A percentile compares a stretch with the other conserved stretches of the same genome.
Evolutionary conservation across 1,140 invertebrate species (phyloP).

Genomic region (Chironomus tepperi): DNA sequence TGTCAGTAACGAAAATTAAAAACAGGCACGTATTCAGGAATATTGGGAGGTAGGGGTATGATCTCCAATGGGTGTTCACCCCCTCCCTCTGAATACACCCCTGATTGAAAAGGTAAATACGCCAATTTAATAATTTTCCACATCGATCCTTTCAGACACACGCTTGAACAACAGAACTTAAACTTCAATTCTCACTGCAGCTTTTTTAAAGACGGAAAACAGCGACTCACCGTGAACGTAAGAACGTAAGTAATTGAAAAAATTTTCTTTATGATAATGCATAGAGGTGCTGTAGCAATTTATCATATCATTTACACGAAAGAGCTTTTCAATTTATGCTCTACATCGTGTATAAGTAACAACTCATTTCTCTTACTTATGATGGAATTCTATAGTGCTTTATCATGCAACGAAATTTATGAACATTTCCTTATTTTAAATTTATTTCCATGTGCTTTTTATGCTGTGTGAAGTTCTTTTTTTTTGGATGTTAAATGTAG

Average conservation of each 20-base stretch:
- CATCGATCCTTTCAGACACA: no score
- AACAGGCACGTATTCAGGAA: no score
- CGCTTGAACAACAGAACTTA: no score
- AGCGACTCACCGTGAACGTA: background rate
- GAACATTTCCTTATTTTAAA: background rate
- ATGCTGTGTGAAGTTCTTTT: background rate
- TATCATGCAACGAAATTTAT: background rate
- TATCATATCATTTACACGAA: constrained; percentile 8
- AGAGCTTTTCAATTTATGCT: constrained; percentile 8
- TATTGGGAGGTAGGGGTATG: no score
- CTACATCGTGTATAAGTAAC: background rate
- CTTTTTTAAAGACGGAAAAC: background rate
- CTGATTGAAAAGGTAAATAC: no score
- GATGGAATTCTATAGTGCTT: background rate
- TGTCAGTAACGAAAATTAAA: no score
- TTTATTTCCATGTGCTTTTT: background rate
- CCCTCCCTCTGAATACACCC: no score
- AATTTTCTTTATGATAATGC: background rate
- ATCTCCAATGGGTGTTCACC: no score
- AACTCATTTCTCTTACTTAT: constrained; percentile 1
- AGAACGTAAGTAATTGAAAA: background rate
- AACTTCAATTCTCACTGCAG: no score
- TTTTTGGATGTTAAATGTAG: no score
- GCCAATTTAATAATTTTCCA: no score
- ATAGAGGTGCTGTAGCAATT: background rate